Evolutionary conservation across 2,113 vertebrate genomes (phyloP), one percentile per base, ranked within the genome.

Genomic region (Tachysurus fulvidraco): DNA sequence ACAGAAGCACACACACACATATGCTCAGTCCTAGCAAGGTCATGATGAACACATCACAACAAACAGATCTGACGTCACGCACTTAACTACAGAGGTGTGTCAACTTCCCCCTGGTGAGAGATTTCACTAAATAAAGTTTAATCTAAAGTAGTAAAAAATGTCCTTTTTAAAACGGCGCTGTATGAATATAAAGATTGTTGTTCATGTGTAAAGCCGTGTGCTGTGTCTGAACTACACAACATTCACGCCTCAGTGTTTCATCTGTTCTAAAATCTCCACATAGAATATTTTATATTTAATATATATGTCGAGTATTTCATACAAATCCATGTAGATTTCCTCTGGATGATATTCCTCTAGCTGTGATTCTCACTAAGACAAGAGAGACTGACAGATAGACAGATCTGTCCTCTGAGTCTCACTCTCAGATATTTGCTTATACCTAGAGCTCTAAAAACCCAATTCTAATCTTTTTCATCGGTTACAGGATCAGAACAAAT

Each of bases 131-230:
- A 71, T 71, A 71, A 54, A 79, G 36, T 46, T 46, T 3, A n/a
- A n/a, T n/a, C n/a, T 46, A 7, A 46, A 85, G 83, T 52, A 89
- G 77, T 9, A n/a, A 55, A 78, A n/a, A n/a, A n/a, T n/a, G n/a
- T n/a, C n/a, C n/a, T 52, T 52, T 50, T 11, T 46, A 12, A 12
- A 10, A 64, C 19, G 4, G 12, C 23, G 59, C 2, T 67, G n/a
- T 67, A 6, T 30, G 64, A 67, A 67, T 64, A 60, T 60, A 23
- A 65, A 65, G 1, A 5, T 14, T 28, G 12, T n/a, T 69, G 30
- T 69, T 69, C 1, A 13, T 73, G 69, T 46, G 21, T 74, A 41
- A 36, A 69, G 1, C 7, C 0, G 30, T 44, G 19, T 12, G 64
- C 64, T 14, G 64, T 30, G 57, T 59, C 6, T 17, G 19, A 28